Evolutionary conservation across 23 tunicate genomes (phyloP).

Genomic region (Trididemnum nubilum): DNA sequence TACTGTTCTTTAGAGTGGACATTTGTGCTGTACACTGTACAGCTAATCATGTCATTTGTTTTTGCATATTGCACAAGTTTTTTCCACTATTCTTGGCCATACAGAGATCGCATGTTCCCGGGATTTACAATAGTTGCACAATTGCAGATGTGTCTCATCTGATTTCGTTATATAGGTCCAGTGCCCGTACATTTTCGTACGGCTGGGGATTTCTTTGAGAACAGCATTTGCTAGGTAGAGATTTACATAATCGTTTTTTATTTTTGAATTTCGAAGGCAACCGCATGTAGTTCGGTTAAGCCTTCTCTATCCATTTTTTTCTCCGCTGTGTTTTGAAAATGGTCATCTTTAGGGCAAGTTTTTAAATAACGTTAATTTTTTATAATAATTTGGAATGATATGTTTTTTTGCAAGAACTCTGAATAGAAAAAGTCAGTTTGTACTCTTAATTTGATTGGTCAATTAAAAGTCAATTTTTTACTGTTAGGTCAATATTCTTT

Average conservation of each 20-base stretch:
- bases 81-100: neutral
- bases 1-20: too few relatives aligned
- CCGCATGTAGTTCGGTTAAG: neutral
- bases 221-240: neutral
- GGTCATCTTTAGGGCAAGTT: too few relatives aligned
- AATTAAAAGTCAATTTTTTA: too few relatives aligned
- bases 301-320: neutral
- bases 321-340: neutral
- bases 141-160: neutral
- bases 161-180: neutral
- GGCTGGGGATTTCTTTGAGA: neutral
- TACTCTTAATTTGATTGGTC: too few relatives aligned
- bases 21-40: too few relatives aligned
- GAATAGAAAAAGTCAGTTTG: too few relatives aligned
- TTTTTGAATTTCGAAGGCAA: neutral
- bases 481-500: too few relatives aligned
- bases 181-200: neutral
- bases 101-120: neutral
- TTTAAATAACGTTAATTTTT: too few relatives aligned
- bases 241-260: neutral
- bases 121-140: neutral
- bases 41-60: too few relatives aligned
- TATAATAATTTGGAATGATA: too few relatives aligned
- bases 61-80: too few relatives aligned
- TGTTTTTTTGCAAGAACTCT: too few relatives aligned